A percentile compares a stretch with the other conserved stretches of the same genome.
These are phyloP conservation scores for Myrmecophaga tridactyla DNA, from an alignment of 2,113 vertebrate species.

Conservation along the genomic window DNA sequence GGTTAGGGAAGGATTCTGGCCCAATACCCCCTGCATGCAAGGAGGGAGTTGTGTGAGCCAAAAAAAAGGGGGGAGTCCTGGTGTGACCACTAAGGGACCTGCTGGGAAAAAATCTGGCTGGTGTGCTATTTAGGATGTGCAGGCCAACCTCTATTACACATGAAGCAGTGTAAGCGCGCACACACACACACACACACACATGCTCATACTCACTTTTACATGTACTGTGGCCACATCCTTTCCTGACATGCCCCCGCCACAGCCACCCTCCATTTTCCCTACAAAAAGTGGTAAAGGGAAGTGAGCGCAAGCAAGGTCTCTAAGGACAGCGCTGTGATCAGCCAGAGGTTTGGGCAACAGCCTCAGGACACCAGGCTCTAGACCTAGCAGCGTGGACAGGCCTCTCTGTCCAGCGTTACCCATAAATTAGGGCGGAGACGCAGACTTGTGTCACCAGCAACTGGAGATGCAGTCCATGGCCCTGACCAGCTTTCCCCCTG, in stretches of 20 bases:
- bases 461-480: not conserved
- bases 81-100: not conserved
- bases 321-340: not conserved
- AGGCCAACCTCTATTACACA: not conserved
- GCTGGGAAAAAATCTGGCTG: not conserved
- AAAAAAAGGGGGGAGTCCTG: not conserved
- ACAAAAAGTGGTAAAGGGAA: not conserved
- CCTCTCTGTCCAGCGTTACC: constrained; percentile 36
- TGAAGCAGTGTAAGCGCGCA: not conserved
- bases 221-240: not conserved
- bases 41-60: not conserved
- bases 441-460: not conserved
- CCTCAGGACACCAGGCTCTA: not conserved
- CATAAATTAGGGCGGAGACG: constrained; percentile 28
- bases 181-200: not conserved
- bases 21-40: not conserved
- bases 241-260: not conserved
- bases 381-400: not conserved
- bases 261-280: constrained; percentile 45
- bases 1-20: not conserved
- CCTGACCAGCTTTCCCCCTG: not conserved
- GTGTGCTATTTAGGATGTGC: not conserved
- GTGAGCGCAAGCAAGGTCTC: not conserved
- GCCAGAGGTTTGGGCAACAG: not conserved
- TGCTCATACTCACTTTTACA: not conserved